phyloP scores from a whole-genome alignment of 2,888 invertebrate genomes.

The Selenia dentaria region DNA sequence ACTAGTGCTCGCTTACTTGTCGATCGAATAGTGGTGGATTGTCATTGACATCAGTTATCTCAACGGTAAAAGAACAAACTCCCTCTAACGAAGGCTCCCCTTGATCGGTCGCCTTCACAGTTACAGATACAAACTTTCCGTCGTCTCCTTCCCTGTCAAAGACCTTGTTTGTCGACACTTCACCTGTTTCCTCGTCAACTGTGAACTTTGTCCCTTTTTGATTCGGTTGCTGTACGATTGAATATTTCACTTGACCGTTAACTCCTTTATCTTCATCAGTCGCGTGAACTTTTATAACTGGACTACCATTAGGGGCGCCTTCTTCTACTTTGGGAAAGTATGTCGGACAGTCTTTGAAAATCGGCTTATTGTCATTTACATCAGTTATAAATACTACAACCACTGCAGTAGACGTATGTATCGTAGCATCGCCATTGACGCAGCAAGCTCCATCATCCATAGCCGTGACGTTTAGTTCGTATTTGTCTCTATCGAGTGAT shows the following conservation, averaged over 20 bases:
- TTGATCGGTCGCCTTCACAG: slow-evolving; percentile 98
- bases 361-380: slow-evolving; percentile 98
- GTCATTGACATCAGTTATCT: slow-evolving; percentile 98
- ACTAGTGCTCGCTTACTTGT: slow-evolving; percentile 87
- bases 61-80: slow-evolving; percentile 99
- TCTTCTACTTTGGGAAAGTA: slow-evolving; percentile 98
- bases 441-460: slow-evolving; percentile 99
- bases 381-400: slow-evolving; percentile 98
- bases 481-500: slow-evolving; percentile 95
- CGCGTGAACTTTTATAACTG: slow-evolving; percentile 96
- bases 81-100: slow-evolving; percentile 99
- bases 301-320: slow-evolving; percentile 96
- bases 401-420: slow-evolving; percentile 97
- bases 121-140: slow-evolving; percentile 97
- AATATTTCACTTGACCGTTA: slow-evolving; percentile 97
- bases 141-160: slow-evolving; percentile 99
- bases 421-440: slow-evolving; percentile 93
- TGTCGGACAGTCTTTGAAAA: slow-evolving; percentile 96
- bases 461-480: slow-evolving; percentile 98
- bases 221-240: slow-evolving; percentile 98
- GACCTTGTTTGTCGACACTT: slow-evolving; percentile 97
- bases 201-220: slow-evolving; percentile 98
- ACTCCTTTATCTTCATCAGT: slow-evolving; percentile 98
- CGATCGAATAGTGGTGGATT: slow-evolving; percentile 97
- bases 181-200: slow-evolving; percentile 97